Base-by-base conservation (phyloP, 37 sponge, comb jelly and placozoan genomes). In the Chondrilla cf. caribensis region DNA sequence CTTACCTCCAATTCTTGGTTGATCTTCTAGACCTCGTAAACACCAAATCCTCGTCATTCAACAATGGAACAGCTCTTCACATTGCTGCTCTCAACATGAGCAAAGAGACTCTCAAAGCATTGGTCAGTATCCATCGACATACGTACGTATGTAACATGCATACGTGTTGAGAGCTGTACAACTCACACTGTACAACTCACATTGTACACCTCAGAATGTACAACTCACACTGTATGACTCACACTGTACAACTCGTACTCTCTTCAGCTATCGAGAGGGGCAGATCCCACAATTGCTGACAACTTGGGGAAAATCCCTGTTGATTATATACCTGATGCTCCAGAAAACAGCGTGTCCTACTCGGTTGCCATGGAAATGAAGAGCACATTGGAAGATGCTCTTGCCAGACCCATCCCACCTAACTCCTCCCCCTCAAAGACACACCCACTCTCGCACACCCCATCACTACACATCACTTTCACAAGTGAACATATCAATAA, bases 71-170 rank as follows among this genome's bases (percentile, higher is more conserved):
- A 28, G 72, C 92, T 4, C 85, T 96, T 2, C 96, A 96, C 78
- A 90, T 96, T 79, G 96, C 93, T 42, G 96, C 91, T 55, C 77
- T 77, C 65, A 89, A 87, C 37, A 75, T 90, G 68, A 87, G 84
- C 7, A 44, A 81, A 32, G 54, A 81, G 28, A 81, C 91, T 36
- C 82, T 79, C 18, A 83, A 79, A 55, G 64, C 76, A 2, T 87
- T 92, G 37, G 88, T 94, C 29, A 81, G 90, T 83, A 43, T 9
- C 2, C 4, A 17, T 59, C n/a, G 5, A 0, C 33, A 26, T 78
- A 0, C 18, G 78, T 51, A 18, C 0, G 29, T 54, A 31, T 78
- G 54, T 78, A 3, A n/a, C n/a, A n/a, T n/a, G n/a, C n/a, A n/a
- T n/a, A n/a, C n/a, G n/a, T n/a, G n/a, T n/a, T n/a, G n/a, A n/a